Evolutionary conservation across 2,888 invertebrate genomes (phyloP).

Genomic region (Drosophila nigricruria): DNA sequence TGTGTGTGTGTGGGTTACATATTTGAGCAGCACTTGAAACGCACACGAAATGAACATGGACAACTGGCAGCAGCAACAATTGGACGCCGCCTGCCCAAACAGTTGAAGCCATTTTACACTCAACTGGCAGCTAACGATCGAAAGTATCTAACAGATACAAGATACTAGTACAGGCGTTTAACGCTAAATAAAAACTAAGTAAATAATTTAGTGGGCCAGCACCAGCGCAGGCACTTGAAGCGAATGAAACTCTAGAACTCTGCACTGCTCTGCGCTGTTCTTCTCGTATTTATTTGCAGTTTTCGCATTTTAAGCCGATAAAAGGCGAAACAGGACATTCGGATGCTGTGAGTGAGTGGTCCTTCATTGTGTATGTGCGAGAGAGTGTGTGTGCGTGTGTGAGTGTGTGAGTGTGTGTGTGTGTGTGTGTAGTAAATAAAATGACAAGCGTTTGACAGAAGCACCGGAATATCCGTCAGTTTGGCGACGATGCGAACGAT

Average conservation of each 20-base stretch:
- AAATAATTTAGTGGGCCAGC: slow-evolving; percentile 66
- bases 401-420: not conserved
- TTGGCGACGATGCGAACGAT: slow-evolving; percentile 73
- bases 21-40: slow-evolving; percentile 66
- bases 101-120: slow-evolving; percentile 30
- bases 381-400: not conserved
- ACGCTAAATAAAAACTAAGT: slow-evolving; percentile 68
- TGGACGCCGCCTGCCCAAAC: slow-evolving; percentile 13
- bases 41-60: slow-evolving; percentile 55
- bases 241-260: slow-evolving; percentile 35
- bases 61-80: slow-evolving; percentile 13
- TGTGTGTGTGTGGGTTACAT: slow-evolving; percentile 23
- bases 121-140: slow-evolving; percentile 29
- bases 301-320: slow-evolving; percentile 80
- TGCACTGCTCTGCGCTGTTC: slow-evolving; percentile 29
- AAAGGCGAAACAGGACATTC: slow-evolving; percentile 58
- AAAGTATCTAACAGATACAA: slow-evolving; percentile 42
- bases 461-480: slow-evolving; percentile 85
- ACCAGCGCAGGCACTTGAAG: slow-evolving; percentile 3
- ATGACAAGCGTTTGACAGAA: slow-evolving; percentile 84
- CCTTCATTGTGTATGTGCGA: not conserved
- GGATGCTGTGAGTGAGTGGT: slow-evolving; percentile 7
- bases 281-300: slow-evolving; percentile 74
- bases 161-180: slow-evolving; percentile 51
- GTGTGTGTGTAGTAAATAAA: slow-evolving; percentile 52